Percentiles rank a stretch among this genome's conserved stretches.
Evolutionary conservation across 1,140 invertebrate species (phyloP).

Genomic region (Varroa destructor): DNA sequence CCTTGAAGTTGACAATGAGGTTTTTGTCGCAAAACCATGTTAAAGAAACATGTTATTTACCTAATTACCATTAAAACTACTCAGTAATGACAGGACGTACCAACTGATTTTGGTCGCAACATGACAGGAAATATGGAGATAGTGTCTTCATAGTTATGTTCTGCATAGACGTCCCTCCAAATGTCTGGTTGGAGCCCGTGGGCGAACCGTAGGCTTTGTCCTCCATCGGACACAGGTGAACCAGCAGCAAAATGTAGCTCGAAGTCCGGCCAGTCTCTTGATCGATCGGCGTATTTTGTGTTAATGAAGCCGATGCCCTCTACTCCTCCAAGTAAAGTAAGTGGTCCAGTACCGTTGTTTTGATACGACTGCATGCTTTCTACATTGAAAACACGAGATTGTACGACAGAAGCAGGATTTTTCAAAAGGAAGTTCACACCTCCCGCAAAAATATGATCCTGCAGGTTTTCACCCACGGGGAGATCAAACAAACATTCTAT

Average conservation of each 20-base stretch:
- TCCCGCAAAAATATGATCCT: constrained; percentile 40
- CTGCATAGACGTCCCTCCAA: constrained; percentile 33
- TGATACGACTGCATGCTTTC: constrained; percentile 27
- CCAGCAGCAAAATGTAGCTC: constrained; percentile 53
- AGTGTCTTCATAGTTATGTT: constrained; percentile 46
- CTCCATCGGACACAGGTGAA: constrained; percentile 33
- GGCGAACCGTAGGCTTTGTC: constrained; percentile 36
- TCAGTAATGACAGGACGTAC: not conserved
- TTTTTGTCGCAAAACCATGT: too few species aligned
- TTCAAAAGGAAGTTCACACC: constrained; percentile 36
- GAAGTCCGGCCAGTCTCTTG: constrained; percentile 58
- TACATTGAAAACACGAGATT: constrained; percentile 34
- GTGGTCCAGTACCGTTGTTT: constrained; percentile 35
- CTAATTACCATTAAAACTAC: too few species aligned
- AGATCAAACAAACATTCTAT: constrained; percentile 48
- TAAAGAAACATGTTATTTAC: too few species aligned
- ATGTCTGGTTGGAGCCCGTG: constrained; percentile 32
- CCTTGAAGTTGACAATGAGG: too few species aligned
- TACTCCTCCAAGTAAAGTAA: constrained; percentile 42
- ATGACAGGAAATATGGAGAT: constrained; percentile 74
- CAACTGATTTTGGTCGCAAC: constrained; percentile 45
- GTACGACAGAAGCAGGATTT: constrained; percentile 34
- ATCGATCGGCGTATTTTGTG: constrained; percentile 58
- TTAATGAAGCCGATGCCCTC: constrained; percentile 70
- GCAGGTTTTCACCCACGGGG: constrained; percentile 69